phyloP scores from a whole-genome alignment of 2,888 invertebrate species.

The Pyrrhia umbra region DNA sequence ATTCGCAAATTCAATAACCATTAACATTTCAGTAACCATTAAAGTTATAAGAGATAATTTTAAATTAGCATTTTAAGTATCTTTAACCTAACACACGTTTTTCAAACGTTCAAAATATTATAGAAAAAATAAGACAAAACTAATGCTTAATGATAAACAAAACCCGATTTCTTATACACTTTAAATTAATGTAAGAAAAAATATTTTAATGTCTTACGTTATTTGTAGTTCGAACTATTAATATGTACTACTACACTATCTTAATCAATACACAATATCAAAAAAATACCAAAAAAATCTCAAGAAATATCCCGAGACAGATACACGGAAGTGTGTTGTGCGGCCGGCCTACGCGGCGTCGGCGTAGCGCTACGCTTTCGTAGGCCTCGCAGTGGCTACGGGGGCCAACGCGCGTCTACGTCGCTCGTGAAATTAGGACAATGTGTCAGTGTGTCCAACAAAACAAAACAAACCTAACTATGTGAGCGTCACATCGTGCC shows the following conservation, averaged over 20 bases:
- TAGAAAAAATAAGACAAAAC: too few relatives aligned
- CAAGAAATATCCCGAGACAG: slow-evolving; percentile 71
- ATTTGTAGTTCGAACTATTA: neutral
- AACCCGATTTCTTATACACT: neutral
- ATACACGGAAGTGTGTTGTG: slow-evolving; percentile 79
- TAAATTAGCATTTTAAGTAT: too few relatives aligned
- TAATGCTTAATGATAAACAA: neutral
- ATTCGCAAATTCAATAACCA: too few relatives aligned
- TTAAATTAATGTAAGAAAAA: neutral
- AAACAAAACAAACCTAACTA: slow-evolving; percentile 72
- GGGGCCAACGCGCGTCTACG: slow-evolving; percentile 77
- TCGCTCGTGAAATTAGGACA: slow-evolving; percentile 79
- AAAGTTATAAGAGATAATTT: too few relatives aligned
- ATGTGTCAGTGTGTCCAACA: slow-evolving; percentile 78
- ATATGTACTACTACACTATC: neutral
- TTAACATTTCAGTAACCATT: too few relatives aligned
- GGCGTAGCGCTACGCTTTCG: slow-evolving; percentile 85
- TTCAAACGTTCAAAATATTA: too few relatives aligned
- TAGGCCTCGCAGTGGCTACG: slow-evolving; percentile 88
- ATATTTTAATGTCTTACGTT: neutral
- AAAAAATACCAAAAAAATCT: slow-evolving; percentile 51
- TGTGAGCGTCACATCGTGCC: slow-evolving; percentile 67
- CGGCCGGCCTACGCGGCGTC: slow-evolving; percentile 70
- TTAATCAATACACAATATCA: neutral
- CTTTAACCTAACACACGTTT: too few relatives aligned